Evolutionary conservation across 2,888 invertebrate genomes (phyloP).

Genomic region (Sycophila texana): DNA sequence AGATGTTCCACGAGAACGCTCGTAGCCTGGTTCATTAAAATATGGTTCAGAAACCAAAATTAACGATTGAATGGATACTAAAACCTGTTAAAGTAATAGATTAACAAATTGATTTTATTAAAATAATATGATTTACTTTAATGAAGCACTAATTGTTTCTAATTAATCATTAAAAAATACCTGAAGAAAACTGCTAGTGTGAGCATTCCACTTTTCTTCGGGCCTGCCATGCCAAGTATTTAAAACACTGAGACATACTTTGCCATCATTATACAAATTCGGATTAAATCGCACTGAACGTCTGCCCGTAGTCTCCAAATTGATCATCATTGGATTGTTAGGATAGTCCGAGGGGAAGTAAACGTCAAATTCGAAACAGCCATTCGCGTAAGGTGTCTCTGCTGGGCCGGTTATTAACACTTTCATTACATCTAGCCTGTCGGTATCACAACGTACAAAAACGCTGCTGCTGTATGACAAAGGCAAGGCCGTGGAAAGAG

Average conservation of each 20-base stretch:
- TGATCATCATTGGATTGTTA: conserved; percentile 91
- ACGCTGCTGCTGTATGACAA: conserved; percentile 95
- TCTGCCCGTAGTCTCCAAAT: conserved; percentile 92
- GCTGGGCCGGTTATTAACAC: conserved; percentile 94
- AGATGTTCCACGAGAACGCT: conserved; percentile 91
- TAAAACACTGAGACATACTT: conserved; percentile 94
- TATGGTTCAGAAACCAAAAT: conserved; percentile 95
- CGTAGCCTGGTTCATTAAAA: conserved; percentile 96
- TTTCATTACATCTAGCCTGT: conserved; percentile 97
- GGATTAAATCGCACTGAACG: conserved; percentile 95
- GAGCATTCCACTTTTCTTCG: conserved; percentile 98
- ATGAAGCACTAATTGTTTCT: not conserved
- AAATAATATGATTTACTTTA: not conserved
- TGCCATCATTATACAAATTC: conserved; percentile 95
- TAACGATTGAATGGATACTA: conserved; percentile 94
- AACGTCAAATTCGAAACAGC: conserved; percentile 94
- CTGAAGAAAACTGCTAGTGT: conserved; percentile 94
- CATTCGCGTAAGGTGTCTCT: conserved; percentile 94
- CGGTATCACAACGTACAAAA: conserved; percentile 95
- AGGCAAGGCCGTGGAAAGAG: conserved; percentile 93
- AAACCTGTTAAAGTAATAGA: conserved; percentile 78
- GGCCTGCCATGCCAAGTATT: conserved; percentile 98
- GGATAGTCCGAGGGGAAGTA: conserved; percentile 92
- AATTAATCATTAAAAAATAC: conserved; percentile 66
- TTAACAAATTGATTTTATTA: not conserved